Conservation (phyloP, 2,113 vertebrate species). For the Seriola aureovittata region DNA sequence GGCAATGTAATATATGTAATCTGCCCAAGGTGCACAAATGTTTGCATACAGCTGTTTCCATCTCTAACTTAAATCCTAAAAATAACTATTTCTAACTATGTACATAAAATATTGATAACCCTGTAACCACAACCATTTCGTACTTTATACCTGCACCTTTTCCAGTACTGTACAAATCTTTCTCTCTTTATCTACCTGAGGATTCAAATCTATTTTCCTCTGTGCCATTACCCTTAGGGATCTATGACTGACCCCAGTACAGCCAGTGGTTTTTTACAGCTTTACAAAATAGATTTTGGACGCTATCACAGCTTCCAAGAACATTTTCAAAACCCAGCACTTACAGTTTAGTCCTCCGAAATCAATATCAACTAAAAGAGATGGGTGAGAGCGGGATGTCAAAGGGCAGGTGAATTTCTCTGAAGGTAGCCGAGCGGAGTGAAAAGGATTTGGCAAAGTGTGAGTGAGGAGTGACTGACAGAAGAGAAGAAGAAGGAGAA, state of each 20-base stretch:
- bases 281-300: too few relatives aligned
- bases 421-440: neutral
- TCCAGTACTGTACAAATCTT: neutral
- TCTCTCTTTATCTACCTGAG: too few relatives aligned
- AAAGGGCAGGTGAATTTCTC: neutral
- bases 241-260: neutral
- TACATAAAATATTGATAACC: neutral
- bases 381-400: neutral
- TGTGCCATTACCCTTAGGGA: neutral
- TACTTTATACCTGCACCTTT: neutral
- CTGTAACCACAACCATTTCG: neutral
- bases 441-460: conserved; percentile 17
- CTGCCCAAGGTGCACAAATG: neutral
- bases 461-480: neutral
- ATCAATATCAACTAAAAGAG: conserved; percentile 1
- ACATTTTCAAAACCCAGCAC: neutral
- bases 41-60: neutral
- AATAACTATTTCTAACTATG: neutral
- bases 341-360: conserved; percentile 10
- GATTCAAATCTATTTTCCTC: neutral
- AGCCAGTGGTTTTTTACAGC: too few relatives aligned
- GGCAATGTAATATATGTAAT: neutral
- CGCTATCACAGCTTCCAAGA: too few relatives aligned
- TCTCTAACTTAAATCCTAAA: neutral
- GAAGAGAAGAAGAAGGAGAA: neutral